These are phyloP conservation scores for Tyria jacobaeae DNA, from an alignment of 2,888 invertebrate genomes.

Conservation along the genomic window DNA sequence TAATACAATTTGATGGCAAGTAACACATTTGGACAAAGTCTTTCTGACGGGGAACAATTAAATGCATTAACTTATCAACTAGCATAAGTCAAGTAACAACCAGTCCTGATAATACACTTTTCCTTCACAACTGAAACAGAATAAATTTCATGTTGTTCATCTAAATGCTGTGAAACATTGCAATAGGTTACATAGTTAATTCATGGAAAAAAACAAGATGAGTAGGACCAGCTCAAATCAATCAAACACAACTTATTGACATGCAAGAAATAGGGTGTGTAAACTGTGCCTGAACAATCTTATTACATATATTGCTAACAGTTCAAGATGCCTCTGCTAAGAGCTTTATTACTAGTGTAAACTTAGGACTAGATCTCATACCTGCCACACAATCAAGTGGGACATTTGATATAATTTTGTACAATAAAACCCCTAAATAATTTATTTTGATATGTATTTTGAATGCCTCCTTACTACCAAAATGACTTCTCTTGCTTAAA, in stretches of 20 bases:
- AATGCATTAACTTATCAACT: conserved; percentile 51
- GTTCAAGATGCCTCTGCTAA: conserved; percentile 33
- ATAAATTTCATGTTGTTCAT: not conserved
- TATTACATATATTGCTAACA: conserved; percentile 41
- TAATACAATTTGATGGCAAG: conserved; percentile 64
- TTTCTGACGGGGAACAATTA: conserved; percentile 41
- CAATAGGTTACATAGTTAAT: not conserved
- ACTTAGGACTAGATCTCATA: conserved; percentile 49
- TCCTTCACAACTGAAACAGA: not conserved
- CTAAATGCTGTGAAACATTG: not conserved
- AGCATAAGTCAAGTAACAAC: conserved; percentile 24
- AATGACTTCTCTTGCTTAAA: too few relatives aligned
- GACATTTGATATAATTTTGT: conserved; percentile 4
- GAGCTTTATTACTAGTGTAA: conserved; percentile 24
- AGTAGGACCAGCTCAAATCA: conserved; percentile 2
- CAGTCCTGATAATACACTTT: conserved; percentile 6
- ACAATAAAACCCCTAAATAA: conserved; percentile 8
- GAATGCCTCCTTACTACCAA: not conserved
- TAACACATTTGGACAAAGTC: conserved; percentile 48
- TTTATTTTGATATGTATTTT: not conserved
- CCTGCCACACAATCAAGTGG: conserved; percentile 22
- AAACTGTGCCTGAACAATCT: conserved; percentile 32
- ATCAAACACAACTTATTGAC: conserved; percentile 19
- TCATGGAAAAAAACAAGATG: not conserved
- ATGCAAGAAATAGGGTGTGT: conserved; percentile 14